Conservation (phyloP, 92 coral and sea anemone species). For the Phenganax stokvisi region DNA sequence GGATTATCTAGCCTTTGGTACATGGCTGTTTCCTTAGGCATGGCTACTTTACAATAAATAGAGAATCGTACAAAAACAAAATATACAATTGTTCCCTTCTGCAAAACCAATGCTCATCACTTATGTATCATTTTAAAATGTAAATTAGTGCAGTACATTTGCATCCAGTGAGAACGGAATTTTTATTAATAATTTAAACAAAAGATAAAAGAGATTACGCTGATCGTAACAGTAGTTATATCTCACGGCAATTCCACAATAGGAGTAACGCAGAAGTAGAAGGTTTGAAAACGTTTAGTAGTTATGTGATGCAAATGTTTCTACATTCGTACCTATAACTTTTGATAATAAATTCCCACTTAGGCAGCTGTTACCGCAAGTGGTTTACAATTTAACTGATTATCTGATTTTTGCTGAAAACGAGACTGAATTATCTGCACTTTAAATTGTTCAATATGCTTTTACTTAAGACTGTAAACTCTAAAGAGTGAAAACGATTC, state of each 20-base stretch:
- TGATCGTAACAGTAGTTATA: not conserved
- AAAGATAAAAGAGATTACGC: not conserved
- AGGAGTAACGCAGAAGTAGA: not conserved
- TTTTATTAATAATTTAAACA: not conserved
- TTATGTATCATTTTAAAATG: slow-evolving; percentile 28
- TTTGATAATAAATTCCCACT: slow-evolving; percentile 7
- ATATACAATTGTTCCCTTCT: not conserved
- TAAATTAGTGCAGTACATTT: slow-evolving; percentile 17
- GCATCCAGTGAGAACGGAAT: not conserved
- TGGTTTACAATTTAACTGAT: not conserved
- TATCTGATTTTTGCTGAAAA: not conserved
- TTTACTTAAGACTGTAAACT: too few species aligned
- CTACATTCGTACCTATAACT: not conserved
- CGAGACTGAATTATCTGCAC: not conserved
- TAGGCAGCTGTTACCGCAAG: slow-evolving; percentile 14
- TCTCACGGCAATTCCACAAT: not conserved
- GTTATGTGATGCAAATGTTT: not conserved
- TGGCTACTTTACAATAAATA: not conserved
- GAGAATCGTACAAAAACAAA: not conserved
- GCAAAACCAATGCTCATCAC: slow-evolving; percentile 17
- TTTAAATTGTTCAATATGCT: too few species aligned
- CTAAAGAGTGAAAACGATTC: too few species aligned
- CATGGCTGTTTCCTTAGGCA: slow-evolving; percentile 22
- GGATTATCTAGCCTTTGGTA: slow-evolving; percentile 25
- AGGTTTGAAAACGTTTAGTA: not conserved